Conservation (phyloP, 2,888 invertebrate genomes). For the Dysmachus trigonus region DNA sequence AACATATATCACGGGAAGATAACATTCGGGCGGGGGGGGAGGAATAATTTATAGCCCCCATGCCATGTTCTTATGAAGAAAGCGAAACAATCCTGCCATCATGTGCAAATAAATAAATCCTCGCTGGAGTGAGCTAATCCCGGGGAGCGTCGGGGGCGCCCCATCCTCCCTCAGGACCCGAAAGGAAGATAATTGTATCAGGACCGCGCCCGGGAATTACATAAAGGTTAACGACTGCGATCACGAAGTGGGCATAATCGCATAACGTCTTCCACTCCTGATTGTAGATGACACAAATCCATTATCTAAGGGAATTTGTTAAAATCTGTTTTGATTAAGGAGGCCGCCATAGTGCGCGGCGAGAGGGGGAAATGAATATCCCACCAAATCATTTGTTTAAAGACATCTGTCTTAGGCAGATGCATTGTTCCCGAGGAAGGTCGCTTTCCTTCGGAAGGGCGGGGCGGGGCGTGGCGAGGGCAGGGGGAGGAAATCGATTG, state of each 20-base stretch:
- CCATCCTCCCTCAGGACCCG: neutral
- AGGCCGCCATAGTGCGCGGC: neutral
- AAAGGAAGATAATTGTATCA: neutral
- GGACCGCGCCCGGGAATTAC: neutral
- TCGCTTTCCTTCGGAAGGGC: neutral
- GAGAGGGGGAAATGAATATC: neutral
- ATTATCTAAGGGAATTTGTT: constrained; percentile 12
- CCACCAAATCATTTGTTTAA: constrained; percentile 19
- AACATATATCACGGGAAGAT: neutral
- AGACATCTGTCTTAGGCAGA: constrained; percentile 21
- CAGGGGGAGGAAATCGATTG: neutral
- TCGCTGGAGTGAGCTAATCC: neutral
- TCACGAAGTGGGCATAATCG: neutral
- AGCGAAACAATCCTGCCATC: neutral
- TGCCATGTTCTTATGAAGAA: neutral
- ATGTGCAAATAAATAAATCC: neutral
- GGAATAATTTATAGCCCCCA: neutral
- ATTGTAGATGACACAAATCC: constrained; percentile 13
- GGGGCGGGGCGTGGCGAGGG: neutral
- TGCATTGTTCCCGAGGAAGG: constrained; percentile 8
- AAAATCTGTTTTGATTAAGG: constrained; percentile 1
- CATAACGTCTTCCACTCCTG: neutral
- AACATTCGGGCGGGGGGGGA: neutral
- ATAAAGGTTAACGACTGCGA: neutral
- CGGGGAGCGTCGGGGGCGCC: neutral